Conservation (phyloP, 2,888 invertebrate species). For the Morinoia aosen region DNA sequence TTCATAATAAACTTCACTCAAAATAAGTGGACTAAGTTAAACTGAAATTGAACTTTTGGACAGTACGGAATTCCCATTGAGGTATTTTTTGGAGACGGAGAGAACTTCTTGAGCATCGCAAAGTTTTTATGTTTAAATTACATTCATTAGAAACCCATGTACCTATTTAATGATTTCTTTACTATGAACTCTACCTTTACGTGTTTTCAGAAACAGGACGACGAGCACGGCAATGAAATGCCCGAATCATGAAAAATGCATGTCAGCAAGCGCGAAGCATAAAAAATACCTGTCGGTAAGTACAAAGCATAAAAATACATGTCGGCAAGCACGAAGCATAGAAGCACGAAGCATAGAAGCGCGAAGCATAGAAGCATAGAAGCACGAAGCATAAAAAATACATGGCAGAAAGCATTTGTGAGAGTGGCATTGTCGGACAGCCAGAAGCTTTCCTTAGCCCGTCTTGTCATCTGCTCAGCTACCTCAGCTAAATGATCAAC, state of each 20-base stretch:
- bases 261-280: no score
- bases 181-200: not conserved
- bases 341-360: no score
- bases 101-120: no score
- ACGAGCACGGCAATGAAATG: not conserved
- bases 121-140: not conserved
- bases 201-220: not conserved
- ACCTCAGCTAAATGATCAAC: conserved; percentile 31
- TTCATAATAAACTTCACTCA: not conserved
- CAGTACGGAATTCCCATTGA: no score
- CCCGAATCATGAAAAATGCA: not conserved
- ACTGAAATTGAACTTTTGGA: not conserved
- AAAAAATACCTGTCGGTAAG: no score
- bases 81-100: no score
- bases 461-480: not conserved
- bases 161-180: not conserved
- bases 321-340: no score
- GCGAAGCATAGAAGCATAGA: no score
- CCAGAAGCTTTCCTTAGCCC: not conserved
- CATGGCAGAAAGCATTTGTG: not conserved
- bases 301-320: no score
- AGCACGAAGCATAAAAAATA: not conserved
- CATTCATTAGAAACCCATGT: not conserved
- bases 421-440: not conserved
- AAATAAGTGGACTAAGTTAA: not conserved